phyloP scores from a whole-genome alignment of 2,113 vertebrate species.

The Sylvicapra grimmia region DNA sequence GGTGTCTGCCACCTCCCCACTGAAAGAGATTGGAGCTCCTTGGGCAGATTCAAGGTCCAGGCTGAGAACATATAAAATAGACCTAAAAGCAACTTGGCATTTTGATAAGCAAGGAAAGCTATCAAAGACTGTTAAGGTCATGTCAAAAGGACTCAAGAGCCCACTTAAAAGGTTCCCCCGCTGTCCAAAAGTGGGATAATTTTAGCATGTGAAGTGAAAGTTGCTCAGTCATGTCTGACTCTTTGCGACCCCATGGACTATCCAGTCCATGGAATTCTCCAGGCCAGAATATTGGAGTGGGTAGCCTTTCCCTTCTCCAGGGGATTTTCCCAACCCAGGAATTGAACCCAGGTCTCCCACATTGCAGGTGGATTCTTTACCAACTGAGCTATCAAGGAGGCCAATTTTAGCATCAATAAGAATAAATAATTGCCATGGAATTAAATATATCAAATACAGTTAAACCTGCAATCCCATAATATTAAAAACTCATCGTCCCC shows the following conservation, averaged over 20 bases:
- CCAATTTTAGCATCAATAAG: not conserved
- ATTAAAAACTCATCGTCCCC: not conserved
- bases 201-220: not conserved
- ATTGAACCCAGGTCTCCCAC: not conserved
- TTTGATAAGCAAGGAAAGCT: not conserved
- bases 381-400: not conserved
- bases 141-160: not conserved
- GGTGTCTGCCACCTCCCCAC: not conserved
- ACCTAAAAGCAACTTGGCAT: not conserved
- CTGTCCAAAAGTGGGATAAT: not conserved
- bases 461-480: not conserved
- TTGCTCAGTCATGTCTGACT: accelerated
- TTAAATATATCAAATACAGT: not conserved
- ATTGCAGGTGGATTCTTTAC: not conserved
- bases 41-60: not conserved
- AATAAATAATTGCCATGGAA: not conserved
- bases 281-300: not conserved
- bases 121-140: not conserved
- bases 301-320: not conserved
- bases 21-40: not conserved
- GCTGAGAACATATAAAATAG: not conserved
- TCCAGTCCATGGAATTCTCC: not conserved
- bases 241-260: not conserved
- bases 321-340: not conserved
- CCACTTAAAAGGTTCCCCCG: not conserved